Conservation (phyloP, 2,113 vertebrate genomes). For the Hassar affinis region DNA sequence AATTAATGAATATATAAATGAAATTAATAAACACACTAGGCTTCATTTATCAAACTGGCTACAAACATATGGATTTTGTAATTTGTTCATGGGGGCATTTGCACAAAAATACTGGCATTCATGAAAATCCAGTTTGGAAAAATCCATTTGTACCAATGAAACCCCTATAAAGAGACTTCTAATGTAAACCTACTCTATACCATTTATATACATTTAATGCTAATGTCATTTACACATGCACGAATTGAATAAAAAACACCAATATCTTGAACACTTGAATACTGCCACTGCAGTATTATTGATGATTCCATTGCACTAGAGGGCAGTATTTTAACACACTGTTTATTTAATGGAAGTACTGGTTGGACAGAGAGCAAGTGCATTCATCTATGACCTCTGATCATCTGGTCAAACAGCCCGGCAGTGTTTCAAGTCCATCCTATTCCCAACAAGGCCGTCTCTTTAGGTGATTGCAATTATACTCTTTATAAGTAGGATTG, state of each 20-base stretch:
- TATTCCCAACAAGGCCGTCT: background rate
- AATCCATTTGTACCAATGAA: background rate
- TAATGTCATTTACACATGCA: background rate
- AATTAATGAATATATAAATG: background rate
- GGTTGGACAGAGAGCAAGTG: background rate
- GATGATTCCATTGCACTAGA: slow-evolving; percentile 12
- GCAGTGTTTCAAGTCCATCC: background rate
- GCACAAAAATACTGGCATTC: background rate
- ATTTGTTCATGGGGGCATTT: background rate
- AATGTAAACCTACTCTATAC: background rate
- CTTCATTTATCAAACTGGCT: background rate
- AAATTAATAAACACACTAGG: background rate
- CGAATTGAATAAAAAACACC: background rate
- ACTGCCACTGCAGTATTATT: too few relatives aligned
- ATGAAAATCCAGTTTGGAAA: background rate
- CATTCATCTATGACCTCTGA: background rate
- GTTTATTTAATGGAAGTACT: background rate
- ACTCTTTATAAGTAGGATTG: background rate
- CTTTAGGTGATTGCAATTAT: background rate
- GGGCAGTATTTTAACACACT: slow-evolving; percentile 26
- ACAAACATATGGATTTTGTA: background rate
- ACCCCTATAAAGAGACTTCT: background rate
- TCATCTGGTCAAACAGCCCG: background rate
- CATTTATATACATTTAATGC: background rate
- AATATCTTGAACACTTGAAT: background rate